Evolutionary conservation across 2,113 vertebrate species (phyloP).

Genomic region (Gobius niger): DNA sequence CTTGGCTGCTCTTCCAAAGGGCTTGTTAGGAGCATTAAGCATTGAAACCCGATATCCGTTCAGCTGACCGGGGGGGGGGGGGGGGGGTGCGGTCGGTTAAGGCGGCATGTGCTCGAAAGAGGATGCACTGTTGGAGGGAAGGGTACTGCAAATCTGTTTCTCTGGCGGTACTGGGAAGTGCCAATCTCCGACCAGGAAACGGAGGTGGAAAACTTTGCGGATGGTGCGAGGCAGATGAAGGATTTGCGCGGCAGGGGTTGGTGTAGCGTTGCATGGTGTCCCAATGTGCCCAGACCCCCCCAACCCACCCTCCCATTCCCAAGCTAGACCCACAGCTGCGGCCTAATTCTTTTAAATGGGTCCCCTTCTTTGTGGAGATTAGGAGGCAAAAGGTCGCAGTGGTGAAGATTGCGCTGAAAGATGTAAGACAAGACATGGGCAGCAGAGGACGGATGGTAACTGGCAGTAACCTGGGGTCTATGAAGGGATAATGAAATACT

Average conservation of each 20-base stretch:
- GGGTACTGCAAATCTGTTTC: constrained; percentile 25
- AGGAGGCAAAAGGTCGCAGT: constrained; percentile 19
- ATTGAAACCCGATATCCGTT: constrained; percentile 72
- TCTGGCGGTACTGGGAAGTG: constrained; percentile 51
- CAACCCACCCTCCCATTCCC: neutral
- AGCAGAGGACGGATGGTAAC: neutral
- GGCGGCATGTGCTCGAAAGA: constrained; percentile 70
- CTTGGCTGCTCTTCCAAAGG: constrained; percentile 66
- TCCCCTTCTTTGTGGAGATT: constrained; percentile 26
- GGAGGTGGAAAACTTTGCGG: constrained; percentile 56
- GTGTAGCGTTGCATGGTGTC: constrained; percentile 41
- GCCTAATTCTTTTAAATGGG: constrained; percentile 44
- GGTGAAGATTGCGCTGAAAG: neutral
- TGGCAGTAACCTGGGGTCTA: neutral
- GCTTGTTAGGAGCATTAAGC: constrained; percentile 77
- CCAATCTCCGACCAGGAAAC: constrained; percentile 38
- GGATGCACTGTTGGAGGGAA: constrained; percentile 46
- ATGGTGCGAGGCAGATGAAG: constrained; percentile 36
- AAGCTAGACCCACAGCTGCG: constrained; percentile 43
- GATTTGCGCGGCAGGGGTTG: constrained; percentile 12
- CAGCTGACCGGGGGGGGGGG: constrained; percentile 60
- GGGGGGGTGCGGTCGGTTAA: constrained; percentile 22
- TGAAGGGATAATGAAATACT: neutral
- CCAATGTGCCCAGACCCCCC: constrained; percentile 18
- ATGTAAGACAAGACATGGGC: constrained; percentile 6